Evolutionary conservation across 1,140 invertebrate genomes (phyloP).

Genomic region (Idris sp.): DNA sequence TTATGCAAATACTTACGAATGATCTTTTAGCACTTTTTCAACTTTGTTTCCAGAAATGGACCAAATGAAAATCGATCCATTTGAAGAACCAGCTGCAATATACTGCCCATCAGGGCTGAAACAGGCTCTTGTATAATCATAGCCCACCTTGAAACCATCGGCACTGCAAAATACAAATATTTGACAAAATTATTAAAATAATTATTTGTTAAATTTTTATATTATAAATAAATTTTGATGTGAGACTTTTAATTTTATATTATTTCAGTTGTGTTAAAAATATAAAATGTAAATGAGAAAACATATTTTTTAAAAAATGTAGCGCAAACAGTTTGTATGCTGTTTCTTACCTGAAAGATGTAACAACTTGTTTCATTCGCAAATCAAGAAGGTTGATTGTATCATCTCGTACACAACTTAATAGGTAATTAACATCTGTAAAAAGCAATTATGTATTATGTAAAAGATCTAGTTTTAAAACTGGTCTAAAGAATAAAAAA

Average conservation of each 20-base stretch:
- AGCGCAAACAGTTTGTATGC: too few relatives aligned
- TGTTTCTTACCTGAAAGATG: conserved; percentile 88
- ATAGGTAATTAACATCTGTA: conserved; percentile 92
- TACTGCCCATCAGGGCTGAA: conserved; percentile 95
- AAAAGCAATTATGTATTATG: conserved; percentile 64
- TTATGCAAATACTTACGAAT: conserved; percentile 83
- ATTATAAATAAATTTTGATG: too few relatives aligned
- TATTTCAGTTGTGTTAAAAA: too few relatives aligned
- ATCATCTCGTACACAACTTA: conserved; percentile 96
- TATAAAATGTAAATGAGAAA: too few relatives aligned
- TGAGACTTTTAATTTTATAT: too few relatives aligned
- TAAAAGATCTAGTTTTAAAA: too few relatives aligned
- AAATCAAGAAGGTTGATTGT: conserved; percentile 96
- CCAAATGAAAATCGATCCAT: conserved; percentile 96
- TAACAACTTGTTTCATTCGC: conserved; percentile 93
- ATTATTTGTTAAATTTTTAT: too few relatives aligned
- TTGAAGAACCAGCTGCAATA: conserved; percentile 92
- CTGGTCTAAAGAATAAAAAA: too few relatives aligned
- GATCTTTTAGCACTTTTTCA: conserved; percentile 91
- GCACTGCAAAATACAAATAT: conserved; percentile 88
- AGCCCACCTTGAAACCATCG: conserved; percentile 96
- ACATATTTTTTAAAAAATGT: too few relatives aligned
- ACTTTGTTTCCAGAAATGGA: conserved; percentile 87
- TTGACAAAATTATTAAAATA: too few relatives aligned
- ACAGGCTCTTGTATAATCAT: conserved; percentile 94